Conservation (phyloP, 2,113 vertebrate species). For the Aptenodytes forsteri region DNA sequence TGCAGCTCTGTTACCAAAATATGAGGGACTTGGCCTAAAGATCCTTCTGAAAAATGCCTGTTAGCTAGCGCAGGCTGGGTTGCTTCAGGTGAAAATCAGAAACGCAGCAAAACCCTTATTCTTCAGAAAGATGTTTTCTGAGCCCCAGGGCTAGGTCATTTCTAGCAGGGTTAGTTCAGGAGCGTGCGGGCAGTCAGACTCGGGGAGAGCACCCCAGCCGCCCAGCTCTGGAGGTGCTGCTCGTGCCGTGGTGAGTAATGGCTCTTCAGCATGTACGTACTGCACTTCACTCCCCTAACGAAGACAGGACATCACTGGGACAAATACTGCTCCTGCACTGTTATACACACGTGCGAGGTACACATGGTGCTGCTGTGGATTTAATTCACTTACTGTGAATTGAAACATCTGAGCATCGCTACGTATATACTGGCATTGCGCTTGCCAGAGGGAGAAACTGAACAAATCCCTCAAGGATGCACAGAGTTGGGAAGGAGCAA, state of each 20-base stretch:
- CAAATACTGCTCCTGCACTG: neutral
- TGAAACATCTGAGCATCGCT: neutral
- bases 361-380: neutral
- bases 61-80: neutral
- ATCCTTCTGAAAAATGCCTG: neutral
- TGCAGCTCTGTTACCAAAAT: neutral
- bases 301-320: neutral
- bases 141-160: neutral
- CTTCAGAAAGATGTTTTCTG: neutral
- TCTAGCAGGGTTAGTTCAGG: neutral
- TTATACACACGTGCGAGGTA: neutral
- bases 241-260: rapidly evolving
- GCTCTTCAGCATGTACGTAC: neutral
- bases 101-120: neutral
- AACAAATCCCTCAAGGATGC: neutral
- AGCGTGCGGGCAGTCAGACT: neutral
- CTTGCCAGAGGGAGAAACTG: neutral
- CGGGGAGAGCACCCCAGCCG: neutral
- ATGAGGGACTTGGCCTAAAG: neutral
- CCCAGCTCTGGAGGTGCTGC: neutral
- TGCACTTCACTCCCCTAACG: neutral
- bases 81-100: neutral
- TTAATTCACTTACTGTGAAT: neutral
- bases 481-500: neutral
- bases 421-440: neutral